Conservation (phyloP, 2,888 invertebrate genomes). For the Cerastis leucographa region DNA sequence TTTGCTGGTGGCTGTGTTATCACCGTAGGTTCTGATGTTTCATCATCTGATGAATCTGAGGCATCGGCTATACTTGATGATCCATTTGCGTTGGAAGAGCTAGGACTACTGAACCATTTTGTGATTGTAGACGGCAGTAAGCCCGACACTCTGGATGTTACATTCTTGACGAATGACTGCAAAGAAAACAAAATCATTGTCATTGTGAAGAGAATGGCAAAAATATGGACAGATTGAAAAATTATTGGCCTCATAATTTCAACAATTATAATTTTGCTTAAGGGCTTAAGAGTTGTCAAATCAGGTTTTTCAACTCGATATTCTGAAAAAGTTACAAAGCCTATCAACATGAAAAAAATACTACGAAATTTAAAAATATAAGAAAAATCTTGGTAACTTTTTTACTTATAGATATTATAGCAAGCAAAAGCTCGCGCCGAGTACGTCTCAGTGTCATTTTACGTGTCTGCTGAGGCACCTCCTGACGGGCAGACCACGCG, state of each 20-base stretch:
- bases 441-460: no score
- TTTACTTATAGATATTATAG: no score
- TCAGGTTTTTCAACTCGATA: no score
- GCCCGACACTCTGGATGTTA: constrained; percentile 92
- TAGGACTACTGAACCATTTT: constrained; percentile 88
- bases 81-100: constrained; percentile 81
- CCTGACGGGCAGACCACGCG: no score
- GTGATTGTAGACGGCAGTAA: constrained; percentile 91
- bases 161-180: constrained; percentile 93
- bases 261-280: not conserved
- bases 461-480: no score
- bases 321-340: no score
- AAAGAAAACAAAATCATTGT: constrained; percentile 70
- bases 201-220: not conserved
- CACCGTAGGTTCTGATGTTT: constrained; percentile 72
- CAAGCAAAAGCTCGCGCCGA: no score
- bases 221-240: constrained; percentile 3
- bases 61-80: constrained; percentile 80
- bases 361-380: no score
- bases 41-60: constrained; percentile 86
- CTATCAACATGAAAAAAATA: no score
- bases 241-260: not conserved
- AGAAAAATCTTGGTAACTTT: no score
- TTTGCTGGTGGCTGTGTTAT: constrained; percentile 87
- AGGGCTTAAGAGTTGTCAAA: no score